phyloP scores from a whole-genome alignment of 2,888 invertebrate species.

The Stenichneumon culpator region DNA sequence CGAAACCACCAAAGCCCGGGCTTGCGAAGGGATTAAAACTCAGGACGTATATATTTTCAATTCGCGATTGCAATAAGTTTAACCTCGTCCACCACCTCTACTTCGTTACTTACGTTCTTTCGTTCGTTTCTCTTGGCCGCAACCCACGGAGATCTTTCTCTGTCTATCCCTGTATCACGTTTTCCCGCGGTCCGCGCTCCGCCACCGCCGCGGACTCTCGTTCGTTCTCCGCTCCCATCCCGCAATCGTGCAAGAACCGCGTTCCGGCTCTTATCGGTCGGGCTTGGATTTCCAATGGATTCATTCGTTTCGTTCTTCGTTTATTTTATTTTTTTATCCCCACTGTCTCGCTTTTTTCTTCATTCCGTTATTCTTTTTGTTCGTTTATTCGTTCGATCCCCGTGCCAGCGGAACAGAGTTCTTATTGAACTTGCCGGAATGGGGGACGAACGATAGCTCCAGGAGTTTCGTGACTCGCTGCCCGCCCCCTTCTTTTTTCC shows the following conservation, averaged over 20 bases:
- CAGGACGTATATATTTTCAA: slow-evolving; percentile 77
- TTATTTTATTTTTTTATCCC: slow-evolving; percentile 35
- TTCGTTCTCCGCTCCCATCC: slow-evolving; percentile 59
- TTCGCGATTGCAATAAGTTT: slow-evolving; percentile 80
- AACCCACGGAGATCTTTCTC: slow-evolving; percentile 59
- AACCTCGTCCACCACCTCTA: slow-evolving; percentile 71
- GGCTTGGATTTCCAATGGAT: slow-evolving; percentile 66
- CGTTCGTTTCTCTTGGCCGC: slow-evolving; percentile 55
- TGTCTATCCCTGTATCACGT: slow-evolving; percentile 58
- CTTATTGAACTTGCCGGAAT: slow-evolving; percentile 61
- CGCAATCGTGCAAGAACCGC: slow-evolving; percentile 26
- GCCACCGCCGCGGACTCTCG: slow-evolving; percentile 44
- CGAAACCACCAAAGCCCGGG: slow-evolving; percentile 13
- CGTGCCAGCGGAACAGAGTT: slow-evolving; percentile 42
- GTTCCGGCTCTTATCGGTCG: slow-evolving; percentile 61
- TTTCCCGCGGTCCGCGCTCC: slow-evolving; percentile 53
- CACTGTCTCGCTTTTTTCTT: slow-evolving; percentile 27
- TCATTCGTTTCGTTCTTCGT: slow-evolving; percentile 63
- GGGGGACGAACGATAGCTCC: slow-evolving; percentile 64
- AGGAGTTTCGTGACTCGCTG: slow-evolving; percentile 61
- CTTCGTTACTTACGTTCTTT: slow-evolving; percentile 74
- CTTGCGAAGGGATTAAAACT: slow-evolving; percentile 55
- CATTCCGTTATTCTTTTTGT: slow-evolving; percentile 37
- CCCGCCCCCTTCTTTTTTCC: slow-evolving; percentile 48
- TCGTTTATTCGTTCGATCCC: slow-evolving; percentile 56